Base-by-base conservation (phyloP, 2,797 vertebrate species). In the Eidolon dupreanum region DNA sequence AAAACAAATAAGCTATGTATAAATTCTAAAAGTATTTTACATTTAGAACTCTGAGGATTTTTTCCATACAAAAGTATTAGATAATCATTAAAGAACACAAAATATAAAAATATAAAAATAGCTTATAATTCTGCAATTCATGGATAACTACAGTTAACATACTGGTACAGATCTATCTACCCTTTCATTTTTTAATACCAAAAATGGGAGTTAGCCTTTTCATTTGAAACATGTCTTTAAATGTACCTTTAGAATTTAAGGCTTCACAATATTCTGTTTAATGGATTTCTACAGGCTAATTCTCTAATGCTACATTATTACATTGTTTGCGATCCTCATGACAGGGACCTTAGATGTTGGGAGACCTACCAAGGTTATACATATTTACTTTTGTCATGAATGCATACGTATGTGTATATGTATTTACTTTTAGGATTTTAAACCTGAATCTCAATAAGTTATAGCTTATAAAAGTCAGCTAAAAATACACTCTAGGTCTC, bases 401-500 rank as follows among this genome's bases (percentile, higher is more conserved):
- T 36, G 13, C 4, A 1, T 19, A 6, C 31, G 5, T 24, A 13
- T 68, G 16, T 31, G 49, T 8, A 1, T 15, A n/a, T 19, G 12
- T n/a, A 68, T n/a, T 51, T 73, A 55, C 82, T 71, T 93, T 70
- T 15, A 82, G 55, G 57, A 90, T 87, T 87, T 71, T 28, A 90
- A 71, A 12, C 15, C 70, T 57, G 15, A 26, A 3, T 53, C 28
- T 43, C 57, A 70, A 17, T 19, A 84, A 81, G 17, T 82, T 49
- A 77, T n/a, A 57, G 28, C 6, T 43, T 71, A 26, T n/a, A 66
- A 89, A 51, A 89, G 49, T 77, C 3, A 68, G 41, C 10, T 38
- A 63, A 43, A 93, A 71, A n/a, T 1, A 82, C 77, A 73, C 3
- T 82, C 36, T 19, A 31, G 36, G 24, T 46, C 31, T n/a, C 22